Percentiles rank a stretch among this genome's conserved stretches.
phyloP scores from a whole-genome alignment of 2,113 vertebrate genomes.

The Brachyhypopomus gauderio region DNA sequence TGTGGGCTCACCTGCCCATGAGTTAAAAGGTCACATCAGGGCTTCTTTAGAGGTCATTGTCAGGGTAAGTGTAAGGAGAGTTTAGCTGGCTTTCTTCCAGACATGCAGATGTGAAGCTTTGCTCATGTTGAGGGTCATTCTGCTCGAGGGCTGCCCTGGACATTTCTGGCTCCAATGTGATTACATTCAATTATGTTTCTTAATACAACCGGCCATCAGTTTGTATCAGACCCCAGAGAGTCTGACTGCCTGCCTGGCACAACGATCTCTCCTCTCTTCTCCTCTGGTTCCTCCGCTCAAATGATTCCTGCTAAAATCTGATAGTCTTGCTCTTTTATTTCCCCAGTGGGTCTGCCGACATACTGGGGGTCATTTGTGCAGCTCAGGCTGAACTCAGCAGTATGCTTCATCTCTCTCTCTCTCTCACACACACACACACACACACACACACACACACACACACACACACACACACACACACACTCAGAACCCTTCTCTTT shows the following conservation, averaged over 20 bases:
- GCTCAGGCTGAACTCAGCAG: conserved; percentile 65
- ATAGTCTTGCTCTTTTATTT: conserved; percentile 75
- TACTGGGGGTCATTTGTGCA: conserved; percentile 75
- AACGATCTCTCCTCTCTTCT: conserved; percentile 66
- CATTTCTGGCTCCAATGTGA: conserved; percentile 40
- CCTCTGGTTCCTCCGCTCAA: conserved; percentile 65
- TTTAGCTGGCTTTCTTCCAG: neutral
- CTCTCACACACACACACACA: conserved; percentile 27
- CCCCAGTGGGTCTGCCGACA: conserved; percentile 70
- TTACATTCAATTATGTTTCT: conserved; percentile 73
- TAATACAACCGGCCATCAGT: conserved; percentile 71
- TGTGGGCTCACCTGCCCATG: neutral
- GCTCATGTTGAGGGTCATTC: conserved; percentile 27
- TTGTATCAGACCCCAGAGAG: conserved; percentile 71
- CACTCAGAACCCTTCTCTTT: neutral
- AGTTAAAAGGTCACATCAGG: neutral
- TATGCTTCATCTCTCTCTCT: conserved; percentile 38
- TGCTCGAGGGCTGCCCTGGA: conserved; percentile 20
- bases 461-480: neutral
- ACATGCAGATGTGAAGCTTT: neutral
- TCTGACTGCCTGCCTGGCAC: conserved; percentile 64
- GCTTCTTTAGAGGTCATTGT: neutral
- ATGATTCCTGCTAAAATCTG: conserved; percentile 67
- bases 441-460: neutral
- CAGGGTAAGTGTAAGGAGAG: neutral